These are phyloP conservation scores for Margaritifera margaritifera DNA, from an alignment of 2,888 invertebrate genomes.

Conservation along the genomic window DNA sequence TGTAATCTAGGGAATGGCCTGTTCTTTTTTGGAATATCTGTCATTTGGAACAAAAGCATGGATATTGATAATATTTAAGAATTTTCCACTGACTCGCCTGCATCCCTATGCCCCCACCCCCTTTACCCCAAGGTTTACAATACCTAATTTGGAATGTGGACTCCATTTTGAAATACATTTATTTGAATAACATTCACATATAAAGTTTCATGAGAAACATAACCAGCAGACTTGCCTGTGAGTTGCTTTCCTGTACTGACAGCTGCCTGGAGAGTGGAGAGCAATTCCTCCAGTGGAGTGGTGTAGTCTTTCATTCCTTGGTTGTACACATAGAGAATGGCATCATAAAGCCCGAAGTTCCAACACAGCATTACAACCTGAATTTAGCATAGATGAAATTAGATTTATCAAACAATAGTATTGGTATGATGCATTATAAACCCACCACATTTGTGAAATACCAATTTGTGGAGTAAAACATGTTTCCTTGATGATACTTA, in stretches of 20 bases:
- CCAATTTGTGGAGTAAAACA: too few species aligned
- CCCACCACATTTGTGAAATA: too few species aligned
- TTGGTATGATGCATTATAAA: too few species aligned
- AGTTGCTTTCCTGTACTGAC: slow-evolving; percentile 71
- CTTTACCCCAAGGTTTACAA: too few species aligned
- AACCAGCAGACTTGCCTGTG: slow-evolving; percentile 44
- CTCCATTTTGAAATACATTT: slow-evolving; percentile 1
- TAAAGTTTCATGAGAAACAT: background rate
- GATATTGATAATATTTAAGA: too few species aligned
- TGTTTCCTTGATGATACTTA: too few species aligned
- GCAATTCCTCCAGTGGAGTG: slow-evolving; percentile 80
- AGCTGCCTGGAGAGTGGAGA: slow-evolving; percentile 65
- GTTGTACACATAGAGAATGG: slow-evolving; percentile 84
- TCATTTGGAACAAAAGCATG: too few species aligned
- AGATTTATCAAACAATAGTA: background rate
- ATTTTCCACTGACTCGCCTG: too few species aligned
- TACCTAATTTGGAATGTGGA: background rate
- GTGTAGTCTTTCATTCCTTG: slow-evolving; percentile 84
- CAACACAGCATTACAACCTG: slow-evolving; percentile 78
- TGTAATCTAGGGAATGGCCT: too few species aligned
- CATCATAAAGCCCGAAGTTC: slow-evolving; percentile 80
- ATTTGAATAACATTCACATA: background rate
- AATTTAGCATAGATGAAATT: slow-evolving; percentile 1
- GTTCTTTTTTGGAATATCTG: too few species aligned
- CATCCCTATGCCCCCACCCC: too few species aligned